Evolutionary conservation across 2,797 vertebrate species (phyloP).

Genomic region (Taeniopygia guttata): DNA sequence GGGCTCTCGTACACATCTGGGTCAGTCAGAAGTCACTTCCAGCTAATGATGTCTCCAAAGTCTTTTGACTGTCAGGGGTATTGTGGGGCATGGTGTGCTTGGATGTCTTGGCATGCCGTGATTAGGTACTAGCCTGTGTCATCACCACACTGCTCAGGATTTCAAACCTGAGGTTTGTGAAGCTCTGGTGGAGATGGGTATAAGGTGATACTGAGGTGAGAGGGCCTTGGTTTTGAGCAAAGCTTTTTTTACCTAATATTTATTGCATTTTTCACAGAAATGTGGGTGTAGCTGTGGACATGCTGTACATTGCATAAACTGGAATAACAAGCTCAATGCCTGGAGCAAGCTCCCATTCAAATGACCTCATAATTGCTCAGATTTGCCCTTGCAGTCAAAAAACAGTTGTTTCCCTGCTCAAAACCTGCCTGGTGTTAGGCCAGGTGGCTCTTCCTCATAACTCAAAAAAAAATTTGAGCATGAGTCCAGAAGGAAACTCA

Average conservation of each 20-base stretch:
- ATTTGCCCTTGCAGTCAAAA: not conserved
- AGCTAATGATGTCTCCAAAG: not conserved
- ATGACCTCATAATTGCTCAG: not conserved
- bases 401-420: not conserved
- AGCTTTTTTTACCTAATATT: not conserved
- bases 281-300: fast-evolving
- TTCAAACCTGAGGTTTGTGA: not conserved
- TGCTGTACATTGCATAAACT: not conserved
- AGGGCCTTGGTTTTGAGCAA: not conserved
- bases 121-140: not conserved
- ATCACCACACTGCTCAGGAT: not conserved
- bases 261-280: not conserved
- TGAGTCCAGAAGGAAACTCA: not conserved
- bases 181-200: not conserved
- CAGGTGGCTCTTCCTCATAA: not conserved
- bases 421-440: not conserved
- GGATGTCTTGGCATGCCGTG: not conserved
- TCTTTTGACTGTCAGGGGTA: not conserved
- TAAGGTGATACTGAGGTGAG: not conserved
- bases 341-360: not conserved
- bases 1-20: not conserved
- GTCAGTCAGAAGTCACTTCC: not conserved
- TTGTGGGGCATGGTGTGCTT: fast-evolving
- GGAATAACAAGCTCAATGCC: not conserved
- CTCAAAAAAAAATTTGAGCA: not conserved